A percentile compares a stretch with the other conserved stretches of the same genome.
phyloP scores from a whole-genome alignment of 2,888 invertebrate genomes.

The Cerceris ruficornis region DNA sequence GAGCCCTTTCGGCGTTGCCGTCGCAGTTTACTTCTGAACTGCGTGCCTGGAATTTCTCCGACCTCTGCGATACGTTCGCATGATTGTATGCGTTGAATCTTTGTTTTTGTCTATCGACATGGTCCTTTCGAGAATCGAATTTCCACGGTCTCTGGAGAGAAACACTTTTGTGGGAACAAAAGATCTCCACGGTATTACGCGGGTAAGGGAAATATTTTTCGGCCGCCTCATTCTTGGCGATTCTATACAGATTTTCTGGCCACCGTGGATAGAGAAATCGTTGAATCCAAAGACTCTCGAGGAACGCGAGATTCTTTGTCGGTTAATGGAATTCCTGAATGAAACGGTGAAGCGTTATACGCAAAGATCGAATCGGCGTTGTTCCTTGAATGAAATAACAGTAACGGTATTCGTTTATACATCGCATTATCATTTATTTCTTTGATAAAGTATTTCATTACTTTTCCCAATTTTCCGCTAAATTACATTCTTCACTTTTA shows the following conservation, averaged over 20 bases:
- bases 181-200: neutral
- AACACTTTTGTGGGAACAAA: slow-evolving; percentile 30
- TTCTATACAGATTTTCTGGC: neutral
- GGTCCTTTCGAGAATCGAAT: slow-evolving; percentile 46
- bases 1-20: slow-evolving; percentile 40
- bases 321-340: no score
- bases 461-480: no score
- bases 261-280: neutral
- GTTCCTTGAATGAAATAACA: no score
- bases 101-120: slow-evolving; percentile 16
- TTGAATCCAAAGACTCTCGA: neutral
- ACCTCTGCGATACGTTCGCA: neutral
- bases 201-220: slow-evolving; percentile 5
- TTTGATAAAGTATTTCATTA: no score
- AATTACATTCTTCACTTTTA: no score
- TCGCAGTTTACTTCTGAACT: slow-evolving; percentile 62
- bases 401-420: no score
- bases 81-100: no score
- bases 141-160: slow-evolving; percentile 7
- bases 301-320: neutral
- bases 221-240: neutral
- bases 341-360: no score
- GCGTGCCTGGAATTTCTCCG: slow-evolving; percentile 64
- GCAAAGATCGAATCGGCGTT: no score
- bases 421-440: no score